Evolutionary conservation across 2,113 vertebrate species (phyloP), one percentile per base, ranked within the genome.

Genomic region (Polypterus senegalus): DNA sequence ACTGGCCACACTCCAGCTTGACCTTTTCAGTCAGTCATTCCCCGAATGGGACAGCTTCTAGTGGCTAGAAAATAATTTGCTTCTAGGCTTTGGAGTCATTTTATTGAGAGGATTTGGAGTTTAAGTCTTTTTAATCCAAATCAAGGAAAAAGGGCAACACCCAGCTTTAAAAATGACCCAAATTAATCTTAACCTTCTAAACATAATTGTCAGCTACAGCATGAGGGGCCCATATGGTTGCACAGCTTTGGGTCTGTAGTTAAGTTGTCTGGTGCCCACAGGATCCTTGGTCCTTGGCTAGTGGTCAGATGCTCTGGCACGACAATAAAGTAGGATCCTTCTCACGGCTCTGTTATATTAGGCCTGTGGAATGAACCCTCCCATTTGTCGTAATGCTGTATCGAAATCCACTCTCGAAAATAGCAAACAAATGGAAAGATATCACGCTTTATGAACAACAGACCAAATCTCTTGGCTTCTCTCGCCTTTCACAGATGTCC

Each of bases 401-500:
- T 57, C 11, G 4, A 43, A 57, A 55, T 9, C 10, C 54, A 55
- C 5, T 44, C 11, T 44, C 43, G 6, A 11, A 4, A 57, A 57
- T 44, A 43, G 5, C 43, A 4, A 57, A 57, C 43, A 8, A 43
- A 43, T 44, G 46, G 6, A 57, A 2, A 4, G 46, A 11, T 44
- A 51, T 5, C 49, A 51, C 6, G 49, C 49, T 6, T 51, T 51
- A 51, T 51, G 5, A 51, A 51, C 49, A 51, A 6, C 7, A n/a
- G n/a, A 6, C 11, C 56, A 11, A 48, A 60, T 45, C 7, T 48
- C 5, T 55, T 65, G 71, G n/a, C 75, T 75, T 73, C 75, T 73
- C 70, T 77, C 74, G 75, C 72, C 65, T 77, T 77, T 69, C 75
- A 73, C 76, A 54, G 61, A 73, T 68, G 73, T 81, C 76, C 77